Conservation (phyloP, 1,140 invertebrate genomes). For the Hylaeus volcanicus region DNA sequence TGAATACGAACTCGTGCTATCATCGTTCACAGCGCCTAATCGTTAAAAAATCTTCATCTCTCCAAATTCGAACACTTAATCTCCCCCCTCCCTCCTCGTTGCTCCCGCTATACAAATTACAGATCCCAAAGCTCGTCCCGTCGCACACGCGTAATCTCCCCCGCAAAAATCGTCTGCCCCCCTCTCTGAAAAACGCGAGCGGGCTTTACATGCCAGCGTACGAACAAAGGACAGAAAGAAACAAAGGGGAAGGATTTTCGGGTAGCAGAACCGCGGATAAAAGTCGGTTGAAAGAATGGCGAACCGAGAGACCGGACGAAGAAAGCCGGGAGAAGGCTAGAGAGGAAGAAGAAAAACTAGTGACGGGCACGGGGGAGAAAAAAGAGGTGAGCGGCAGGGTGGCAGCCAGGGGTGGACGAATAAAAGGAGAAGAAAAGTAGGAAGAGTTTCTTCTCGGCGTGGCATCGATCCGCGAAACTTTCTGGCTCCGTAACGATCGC, state of each 20-base stretch:
- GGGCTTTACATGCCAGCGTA: constrained; percentile 28
- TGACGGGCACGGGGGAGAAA: constrained; percentile 41
- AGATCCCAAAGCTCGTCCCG: not conserved
- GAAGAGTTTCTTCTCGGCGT: constrained; percentile 56
- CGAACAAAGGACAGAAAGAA: constrained; percentile 29
- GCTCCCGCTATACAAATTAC: too few species aligned
- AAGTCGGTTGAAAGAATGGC: constrained; percentile 30
- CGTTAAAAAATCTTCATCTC: too few species aligned
- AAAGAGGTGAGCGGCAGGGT: constrained; percentile 30
- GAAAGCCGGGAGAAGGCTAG: constrained; percentile 18
- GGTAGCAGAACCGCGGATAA: constrained; percentile 38
- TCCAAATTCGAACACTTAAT: too few species aligned
- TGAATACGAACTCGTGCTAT: too few species aligned
- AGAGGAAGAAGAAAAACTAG: constrained; percentile 53
- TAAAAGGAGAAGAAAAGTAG: constrained; percentile 42
- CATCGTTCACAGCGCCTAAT: too few species aligned
- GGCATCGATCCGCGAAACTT: constrained; percentile 74
- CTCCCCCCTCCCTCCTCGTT: too few species aligned
- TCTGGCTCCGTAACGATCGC: constrained; percentile 71
- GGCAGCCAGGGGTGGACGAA: not conserved
- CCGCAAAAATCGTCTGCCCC: not conserved
- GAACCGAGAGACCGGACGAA: constrained; percentile 23
- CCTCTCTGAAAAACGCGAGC: not conserved
- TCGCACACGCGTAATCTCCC: not conserved
- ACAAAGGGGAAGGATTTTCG: constrained; percentile 36